phyloP scores from a whole-genome alignment of 2,888 invertebrate genomes.

The Sarcophaga variegata region DNA sequence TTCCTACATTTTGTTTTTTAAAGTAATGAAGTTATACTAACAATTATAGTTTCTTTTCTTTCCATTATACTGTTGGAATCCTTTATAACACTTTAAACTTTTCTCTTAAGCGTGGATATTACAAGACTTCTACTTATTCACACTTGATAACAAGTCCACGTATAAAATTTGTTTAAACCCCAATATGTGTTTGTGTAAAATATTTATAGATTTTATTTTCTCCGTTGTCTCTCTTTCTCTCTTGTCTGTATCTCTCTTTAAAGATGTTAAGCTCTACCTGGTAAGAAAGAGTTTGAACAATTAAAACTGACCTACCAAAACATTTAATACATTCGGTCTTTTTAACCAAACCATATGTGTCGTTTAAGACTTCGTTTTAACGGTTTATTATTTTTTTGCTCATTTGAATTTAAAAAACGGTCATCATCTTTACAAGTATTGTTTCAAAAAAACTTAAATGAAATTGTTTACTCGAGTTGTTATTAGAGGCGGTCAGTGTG shows the following conservation, averaged over 20 bases:
- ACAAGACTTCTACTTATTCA: neutral
- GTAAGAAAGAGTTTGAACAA: neutral
- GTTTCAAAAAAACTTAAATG: conserved; percentile 6
- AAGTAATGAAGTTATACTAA: conserved; percentile 43
- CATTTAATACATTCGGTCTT: conserved; percentile 8
- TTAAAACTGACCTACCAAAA: conserved; percentile 57
- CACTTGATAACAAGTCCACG: conserved; percentile 72
- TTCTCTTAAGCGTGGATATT: neutral
- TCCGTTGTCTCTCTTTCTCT: neutral
- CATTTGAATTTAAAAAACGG: conserved; percentile 17
- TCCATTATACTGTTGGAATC: conserved; percentile 36
- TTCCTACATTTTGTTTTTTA: neutral
- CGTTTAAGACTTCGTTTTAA: neutral
- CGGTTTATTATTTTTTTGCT: conserved; percentile 13
- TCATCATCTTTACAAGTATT: conserved; percentile 14
- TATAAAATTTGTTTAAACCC: conserved; percentile 76
- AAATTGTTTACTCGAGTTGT: neutral
- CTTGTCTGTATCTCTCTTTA: neutral
- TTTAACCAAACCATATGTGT: neutral
- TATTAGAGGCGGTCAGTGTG: neutral
- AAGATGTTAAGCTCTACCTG: neutral
- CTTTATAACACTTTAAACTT: neutral
- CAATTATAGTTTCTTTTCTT: conserved; percentile 38
- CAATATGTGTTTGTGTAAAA: conserved; percentile 73
- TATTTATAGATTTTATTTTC: conserved; percentile 72